A percentile compares a stretch with the other conserved stretches of the same genome.
Conservation (phyloP, 2,113 vertebrate species). For the Conger conger region DNA sequence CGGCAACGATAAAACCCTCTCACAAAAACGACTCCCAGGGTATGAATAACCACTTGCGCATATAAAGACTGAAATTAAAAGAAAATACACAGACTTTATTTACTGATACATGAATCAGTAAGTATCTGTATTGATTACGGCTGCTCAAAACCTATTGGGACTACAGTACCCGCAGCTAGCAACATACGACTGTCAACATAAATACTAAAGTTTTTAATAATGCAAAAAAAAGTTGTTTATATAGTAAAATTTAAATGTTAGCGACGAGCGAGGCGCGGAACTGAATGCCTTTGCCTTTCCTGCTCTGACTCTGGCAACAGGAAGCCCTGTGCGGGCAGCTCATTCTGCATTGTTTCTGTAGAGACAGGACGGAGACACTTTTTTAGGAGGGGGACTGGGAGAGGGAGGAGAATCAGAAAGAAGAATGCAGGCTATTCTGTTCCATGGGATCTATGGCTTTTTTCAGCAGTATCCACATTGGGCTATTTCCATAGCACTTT, state of each 20-base stretch:
- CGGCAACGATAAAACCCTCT: constrained; percentile 6
- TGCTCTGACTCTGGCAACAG: constrained; percentile 38
- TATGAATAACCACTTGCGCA: constrained; percentile 1
- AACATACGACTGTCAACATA: not conserved
- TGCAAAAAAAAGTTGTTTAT: not conserved
- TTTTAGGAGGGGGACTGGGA: constrained; percentile 8
- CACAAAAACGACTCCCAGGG: constrained; percentile 14
- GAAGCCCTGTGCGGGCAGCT: constrained; percentile 35
- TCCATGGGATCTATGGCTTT: not conserved
- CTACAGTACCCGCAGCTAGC: not conserved
- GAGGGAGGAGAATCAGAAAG: not conserved
- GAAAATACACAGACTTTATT: not conserved
- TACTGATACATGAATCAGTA: not conserved
- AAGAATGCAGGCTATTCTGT: not conserved
- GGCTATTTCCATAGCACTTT: not conserved
- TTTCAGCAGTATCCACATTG: not conserved
- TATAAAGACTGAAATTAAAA: not conserved
- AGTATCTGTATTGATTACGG: not conserved
- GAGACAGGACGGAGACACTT: constrained; percentile 42
- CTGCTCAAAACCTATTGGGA: not conserved
- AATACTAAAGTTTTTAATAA: not conserved
- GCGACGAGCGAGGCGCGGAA: not conserved
- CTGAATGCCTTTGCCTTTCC: constrained; percentile 14
- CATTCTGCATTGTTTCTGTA: constrained; percentile 42
- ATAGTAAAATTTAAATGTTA: too few relatives aligned